Conservation (phyloP, 2,888 invertebrate species). For the Meiosimyza decipiens region DNA sequence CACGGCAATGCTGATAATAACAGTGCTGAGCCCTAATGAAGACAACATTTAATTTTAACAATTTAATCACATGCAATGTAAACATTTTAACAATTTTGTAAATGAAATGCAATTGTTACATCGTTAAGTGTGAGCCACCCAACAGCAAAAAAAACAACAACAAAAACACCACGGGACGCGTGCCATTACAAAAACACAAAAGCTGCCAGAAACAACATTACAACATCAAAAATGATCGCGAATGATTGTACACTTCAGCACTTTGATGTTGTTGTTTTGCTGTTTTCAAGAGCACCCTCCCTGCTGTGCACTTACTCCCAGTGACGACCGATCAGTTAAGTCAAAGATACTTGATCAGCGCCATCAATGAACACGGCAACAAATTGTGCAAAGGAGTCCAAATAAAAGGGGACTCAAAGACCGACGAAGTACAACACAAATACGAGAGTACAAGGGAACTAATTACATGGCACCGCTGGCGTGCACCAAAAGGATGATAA, state of each 20-base stretch:
- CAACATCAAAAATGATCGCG: slow-evolving; percentile 46
- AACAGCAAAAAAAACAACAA: slow-evolving; percentile 18
- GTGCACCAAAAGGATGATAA: background rate
- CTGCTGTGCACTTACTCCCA: slow-evolving; percentile 10
- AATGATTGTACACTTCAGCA: slow-evolving; percentile 52
- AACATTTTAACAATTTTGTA: slow-evolving; percentile 45
- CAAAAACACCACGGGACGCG: slow-evolving; percentile 22
- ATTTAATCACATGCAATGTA: slow-evolving; percentile 35
- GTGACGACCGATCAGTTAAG: slow-evolving; percentile 36
- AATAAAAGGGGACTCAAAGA: background rate
- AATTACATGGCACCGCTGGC: slow-evolving; percentile 33
- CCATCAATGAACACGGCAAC: slow-evolving; percentile 24
- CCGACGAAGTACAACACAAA: slow-evolving; percentile 35
- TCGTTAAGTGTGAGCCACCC: slow-evolving; percentile 31
- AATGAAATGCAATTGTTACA: slow-evolving; percentile 45
- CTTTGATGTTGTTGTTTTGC: slow-evolving; percentile 11
- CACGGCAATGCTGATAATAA: slow-evolving; percentile 25
- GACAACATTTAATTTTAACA: slow-evolving; percentile 9
- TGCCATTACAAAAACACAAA: slow-evolving; percentile 29
- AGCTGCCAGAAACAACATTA: background rate
- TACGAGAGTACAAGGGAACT: slow-evolving; percentile 27
- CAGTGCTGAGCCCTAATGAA: slow-evolving; percentile 19
- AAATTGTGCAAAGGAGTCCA: slow-evolving; percentile 16
- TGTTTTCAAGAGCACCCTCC: slow-evolving; percentile 20
- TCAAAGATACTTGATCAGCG: slow-evolving; percentile 29